Evolutionary conservation across 2,797 vertebrate species (phyloP).

Genomic region (Buceros bicornis): DNA sequence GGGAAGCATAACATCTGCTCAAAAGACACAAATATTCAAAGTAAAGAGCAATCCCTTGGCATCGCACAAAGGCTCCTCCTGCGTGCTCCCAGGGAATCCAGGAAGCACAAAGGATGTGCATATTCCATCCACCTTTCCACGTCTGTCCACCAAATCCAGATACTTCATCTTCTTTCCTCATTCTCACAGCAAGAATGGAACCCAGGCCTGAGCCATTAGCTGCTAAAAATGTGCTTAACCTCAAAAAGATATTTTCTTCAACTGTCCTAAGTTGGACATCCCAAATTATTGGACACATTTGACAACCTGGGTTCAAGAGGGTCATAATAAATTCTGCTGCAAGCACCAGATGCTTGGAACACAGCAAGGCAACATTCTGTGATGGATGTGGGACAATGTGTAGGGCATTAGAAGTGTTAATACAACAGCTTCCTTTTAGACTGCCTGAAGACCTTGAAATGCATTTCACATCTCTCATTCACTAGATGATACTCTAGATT

Average conservation of each 20-base stretch:
- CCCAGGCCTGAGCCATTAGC: background rate
- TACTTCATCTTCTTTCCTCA: background rate
- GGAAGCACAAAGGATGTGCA: background rate
- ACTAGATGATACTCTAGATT: background rate
- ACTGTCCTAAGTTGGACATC: background rate
- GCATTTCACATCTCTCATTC: background rate
- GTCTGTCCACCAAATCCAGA: background rate
- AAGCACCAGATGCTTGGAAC: background rate
- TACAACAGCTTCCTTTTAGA: background rate
- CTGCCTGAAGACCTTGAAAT: background rate
- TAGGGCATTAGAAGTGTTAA: background rate
- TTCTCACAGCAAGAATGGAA: background rate
- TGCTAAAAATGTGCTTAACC: background rate
- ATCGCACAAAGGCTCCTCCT: background rate
- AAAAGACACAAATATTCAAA: constrained; percentile 27
- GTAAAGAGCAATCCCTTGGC: background rate
- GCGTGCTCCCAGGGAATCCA: background rate
- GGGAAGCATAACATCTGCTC: constrained; percentile 40
- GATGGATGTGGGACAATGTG: background rate
- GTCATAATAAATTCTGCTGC: background rate
- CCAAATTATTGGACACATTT: background rate
- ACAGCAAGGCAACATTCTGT: background rate
- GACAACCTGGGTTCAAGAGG: background rate
- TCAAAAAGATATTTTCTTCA: background rate
- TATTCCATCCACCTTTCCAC: background rate